Percentiles rank a stretch among this genome's conserved stretches.
phyloP scores from a whole-genome alignment of 2,888 invertebrate species.

The Pheosia tremula region DNA sequence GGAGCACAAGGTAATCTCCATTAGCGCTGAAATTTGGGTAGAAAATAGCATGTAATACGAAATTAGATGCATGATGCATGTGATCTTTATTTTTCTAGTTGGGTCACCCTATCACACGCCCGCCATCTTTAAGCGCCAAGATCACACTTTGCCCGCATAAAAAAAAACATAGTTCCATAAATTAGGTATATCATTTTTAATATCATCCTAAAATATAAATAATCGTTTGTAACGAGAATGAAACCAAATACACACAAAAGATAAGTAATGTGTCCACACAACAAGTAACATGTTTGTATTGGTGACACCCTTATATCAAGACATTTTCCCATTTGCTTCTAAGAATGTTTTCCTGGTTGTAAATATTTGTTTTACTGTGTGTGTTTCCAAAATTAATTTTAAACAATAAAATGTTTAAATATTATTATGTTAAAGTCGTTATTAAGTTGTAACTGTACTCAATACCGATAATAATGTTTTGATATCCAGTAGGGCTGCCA shows the following conservation, averaged over 20 bases:
- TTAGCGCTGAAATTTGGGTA: too few species aligned
- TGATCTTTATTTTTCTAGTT: too few species aligned
- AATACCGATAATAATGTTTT: not conserved
- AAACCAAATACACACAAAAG: not conserved
- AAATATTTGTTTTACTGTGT: not conserved
- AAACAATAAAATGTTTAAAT: not conserved
- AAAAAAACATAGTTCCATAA: too few species aligned
- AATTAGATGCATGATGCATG: too few species aligned
- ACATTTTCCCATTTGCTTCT: not conserved
- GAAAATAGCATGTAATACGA: too few species aligned
- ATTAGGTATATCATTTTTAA: too few species aligned
- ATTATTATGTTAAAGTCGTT: constrained; percentile 2
- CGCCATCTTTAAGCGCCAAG: too few species aligned
- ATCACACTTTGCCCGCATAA: too few species aligned
- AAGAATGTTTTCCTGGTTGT: not conserved
- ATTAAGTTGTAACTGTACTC: not conserved
- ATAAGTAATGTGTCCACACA: not conserved
- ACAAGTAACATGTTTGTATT: not conserved
- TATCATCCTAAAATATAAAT: too few species aligned
- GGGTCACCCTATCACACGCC: too few species aligned
- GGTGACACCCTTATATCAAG: not conserved
- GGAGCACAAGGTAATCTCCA: too few species aligned
- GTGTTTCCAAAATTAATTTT: not conserved
- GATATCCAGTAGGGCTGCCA: not conserved
- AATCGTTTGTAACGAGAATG: too few species aligned